These are phyloP conservation scores for Oreocharis arfaki DNA, from an alignment of 2,113 vertebrate species.

Conservation along the genomic window DNA sequence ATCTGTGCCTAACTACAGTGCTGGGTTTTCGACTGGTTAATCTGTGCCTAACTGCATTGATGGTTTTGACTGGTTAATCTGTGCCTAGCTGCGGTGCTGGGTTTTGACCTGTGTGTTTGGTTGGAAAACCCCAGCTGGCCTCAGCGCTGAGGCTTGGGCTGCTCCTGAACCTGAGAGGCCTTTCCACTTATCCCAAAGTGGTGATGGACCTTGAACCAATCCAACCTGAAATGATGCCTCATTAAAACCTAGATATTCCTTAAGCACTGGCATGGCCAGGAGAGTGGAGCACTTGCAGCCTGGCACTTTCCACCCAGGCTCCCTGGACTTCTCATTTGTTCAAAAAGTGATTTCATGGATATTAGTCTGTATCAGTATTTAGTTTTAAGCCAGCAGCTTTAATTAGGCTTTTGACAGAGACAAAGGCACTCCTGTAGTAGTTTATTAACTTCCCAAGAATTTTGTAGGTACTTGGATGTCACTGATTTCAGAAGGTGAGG, in stretches of 20 bases:
- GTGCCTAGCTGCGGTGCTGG: background rate
- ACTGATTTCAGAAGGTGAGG: background rate
- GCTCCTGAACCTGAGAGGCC: background rate
- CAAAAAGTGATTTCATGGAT: background rate
- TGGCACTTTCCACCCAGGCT: background rate
- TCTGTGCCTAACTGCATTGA: background rate
- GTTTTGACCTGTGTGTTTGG: background rate
- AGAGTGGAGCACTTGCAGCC: background rate
- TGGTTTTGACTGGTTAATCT: background rate
- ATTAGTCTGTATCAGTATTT: background rate
- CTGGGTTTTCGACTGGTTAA: background rate
- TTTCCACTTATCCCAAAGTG: background rate
- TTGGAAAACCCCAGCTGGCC: background rate
- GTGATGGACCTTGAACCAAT: background rate
- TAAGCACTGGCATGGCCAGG: background rate
- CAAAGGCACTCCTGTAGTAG: background rate
- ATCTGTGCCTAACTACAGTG: background rate
- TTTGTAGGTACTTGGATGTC: background rate
- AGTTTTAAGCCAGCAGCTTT: background rate
- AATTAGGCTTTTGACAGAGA: background rate
- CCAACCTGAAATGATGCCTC: background rate
- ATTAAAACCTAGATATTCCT: background rate
- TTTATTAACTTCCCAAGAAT: background rate
- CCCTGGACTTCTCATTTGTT: background rate
- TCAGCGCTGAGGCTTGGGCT: background rate